Base-by-base conservation (phyloP, 2,797 vertebrate genomes). In the Arnoldichthys spilopterus region DNA sequence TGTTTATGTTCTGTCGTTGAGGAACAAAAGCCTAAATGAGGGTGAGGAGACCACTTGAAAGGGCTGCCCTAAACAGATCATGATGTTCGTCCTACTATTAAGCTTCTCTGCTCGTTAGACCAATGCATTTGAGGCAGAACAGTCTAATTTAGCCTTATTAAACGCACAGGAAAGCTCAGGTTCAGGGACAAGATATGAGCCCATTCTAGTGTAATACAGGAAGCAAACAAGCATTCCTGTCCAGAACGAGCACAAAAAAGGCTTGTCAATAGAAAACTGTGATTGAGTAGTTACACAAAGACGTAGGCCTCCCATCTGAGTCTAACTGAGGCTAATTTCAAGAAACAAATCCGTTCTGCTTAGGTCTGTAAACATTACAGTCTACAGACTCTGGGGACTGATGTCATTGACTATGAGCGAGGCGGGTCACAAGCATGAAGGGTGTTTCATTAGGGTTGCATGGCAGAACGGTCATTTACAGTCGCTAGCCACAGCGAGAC, bases 11-110 rank as follows among this genome's bases (percentile, higher is more conserved):
- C 80, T 76, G 84, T 81, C 74, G 71, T 79, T 70, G 69, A 77
- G 64, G 86, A 86, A 89, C 85, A 87, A 87, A 87, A 85, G 86
- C 77, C 62, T 37, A 84, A 84, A 88, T 79, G 83, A 86, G 85
- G 72, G 79, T 64, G 80, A 86, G 83, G 51, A 62, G 79, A 78
- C 85, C 83, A 90, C 83, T 87, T 86, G 82, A 89, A 88, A 90
- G 88, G 78, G 73, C 82, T 45, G 74, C 82, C 80, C 78, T 89
- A 87, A 89, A 85, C 83, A 87, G 73, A 85, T 84, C 87, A 83
- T 83, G 77, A 88, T 86, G 86, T 89, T 86, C 78, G 82, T 77
- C 37, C 83, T 53, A 78, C 79, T 83, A 70, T 86, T 87, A 87
- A 81, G 81, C 83, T 71, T 77, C 83, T 83, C 82, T 83, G 83